Evolutionary conservation across 2,113 vertebrate species (phyloP).

Genomic region (Fregetta grallaria): DNA sequence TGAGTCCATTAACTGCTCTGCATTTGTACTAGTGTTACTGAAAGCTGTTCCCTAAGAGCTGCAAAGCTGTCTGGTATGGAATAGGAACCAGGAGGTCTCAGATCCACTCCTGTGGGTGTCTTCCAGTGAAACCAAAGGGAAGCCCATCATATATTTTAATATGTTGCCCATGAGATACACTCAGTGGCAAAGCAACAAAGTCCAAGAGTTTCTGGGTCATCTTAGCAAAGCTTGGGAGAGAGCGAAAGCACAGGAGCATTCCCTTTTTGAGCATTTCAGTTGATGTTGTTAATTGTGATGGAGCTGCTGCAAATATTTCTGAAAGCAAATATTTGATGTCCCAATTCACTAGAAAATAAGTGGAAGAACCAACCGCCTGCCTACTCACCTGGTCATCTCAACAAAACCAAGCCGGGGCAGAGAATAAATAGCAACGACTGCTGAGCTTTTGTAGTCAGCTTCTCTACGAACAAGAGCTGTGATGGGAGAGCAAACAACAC

Average conservation of each 20-base stretch:
- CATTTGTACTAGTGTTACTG: background rate
- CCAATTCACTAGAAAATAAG: background rate
- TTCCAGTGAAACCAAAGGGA: background rate
- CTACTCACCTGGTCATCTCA: background rate
- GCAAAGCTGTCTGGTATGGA: background rate
- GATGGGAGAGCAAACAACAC: slow-evolving; percentile 45
- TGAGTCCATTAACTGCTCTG: background rate
- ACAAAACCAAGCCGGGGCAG: background rate
- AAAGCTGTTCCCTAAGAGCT: background rate
- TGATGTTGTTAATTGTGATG: background rate
- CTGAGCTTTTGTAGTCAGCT: slow-evolving; percentile 7
- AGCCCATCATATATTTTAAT: background rate
- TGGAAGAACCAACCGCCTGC: background rate
- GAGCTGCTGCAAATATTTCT: background rate
- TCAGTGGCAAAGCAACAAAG: background rate
- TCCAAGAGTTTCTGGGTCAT: background rate
- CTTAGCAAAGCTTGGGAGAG: background rate
- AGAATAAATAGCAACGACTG: background rate
- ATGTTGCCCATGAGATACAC: background rate
- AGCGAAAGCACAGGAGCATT: fast-evolving
- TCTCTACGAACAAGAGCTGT: background rate
- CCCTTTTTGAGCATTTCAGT: background rate
- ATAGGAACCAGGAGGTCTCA: background rate
- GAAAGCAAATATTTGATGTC: slow-evolving; percentile 59
- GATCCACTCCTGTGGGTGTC: background rate